phyloP scores from a whole-genome alignment of 2,113 vertebrate genomes.

The Atherinomorus stipes region DNA sequence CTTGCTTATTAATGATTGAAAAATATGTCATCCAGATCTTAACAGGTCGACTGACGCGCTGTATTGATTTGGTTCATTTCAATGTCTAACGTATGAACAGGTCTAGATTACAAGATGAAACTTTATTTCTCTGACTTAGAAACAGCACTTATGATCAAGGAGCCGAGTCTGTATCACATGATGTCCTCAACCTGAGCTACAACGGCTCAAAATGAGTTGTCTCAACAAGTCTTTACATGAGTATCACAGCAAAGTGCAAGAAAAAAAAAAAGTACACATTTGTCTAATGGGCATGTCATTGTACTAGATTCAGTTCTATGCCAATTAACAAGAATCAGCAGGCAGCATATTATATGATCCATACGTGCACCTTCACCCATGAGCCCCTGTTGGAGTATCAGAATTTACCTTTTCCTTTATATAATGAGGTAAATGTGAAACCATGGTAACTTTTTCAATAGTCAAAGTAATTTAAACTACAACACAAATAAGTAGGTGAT shows the following conservation, averaged over 20 bases:
- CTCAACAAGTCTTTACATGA: slow-evolving; percentile 34
- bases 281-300: slow-evolving; percentile 24
- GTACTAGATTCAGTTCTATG: slow-evolving; percentile 28
- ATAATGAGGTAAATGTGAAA: slow-evolving; percentile 55
- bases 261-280: slow-evolving; percentile 35
- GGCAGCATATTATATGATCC: slow-evolving; percentile 36
- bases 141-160: slow-evolving; percentile 32
- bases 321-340: slow-evolving; percentile 47
- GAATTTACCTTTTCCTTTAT: slow-evolving; percentile 10
- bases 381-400: slow-evolving; percentile 23
- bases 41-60: slow-evolving; percentile 38
- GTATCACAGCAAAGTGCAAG: slow-evolving; percentile 51
- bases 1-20: slow-evolving; percentile 53
- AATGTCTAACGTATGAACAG: slow-evolving; percentile 33
- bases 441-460: slow-evolving; percentile 45
- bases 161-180: slow-evolving; percentile 26
- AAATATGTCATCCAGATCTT: slow-evolving; percentile 35
- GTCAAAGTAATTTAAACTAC: slow-evolving; percentile 55
- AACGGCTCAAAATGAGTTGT: slow-evolving; percentile 55
- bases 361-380: slow-evolving; percentile 37
- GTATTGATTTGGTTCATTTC: slow-evolving; percentile 48
- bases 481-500: slow-evolving; percentile 60
- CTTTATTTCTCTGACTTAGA: slow-evolving; percentile 17
- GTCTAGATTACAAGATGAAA: slow-evolving; percentile 28
- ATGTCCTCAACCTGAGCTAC: slow-evolving; percentile 52